phyloP scores from a whole-genome alignment of 2,888 invertebrate species.

The Synanthedon vespiformis region DNA sequence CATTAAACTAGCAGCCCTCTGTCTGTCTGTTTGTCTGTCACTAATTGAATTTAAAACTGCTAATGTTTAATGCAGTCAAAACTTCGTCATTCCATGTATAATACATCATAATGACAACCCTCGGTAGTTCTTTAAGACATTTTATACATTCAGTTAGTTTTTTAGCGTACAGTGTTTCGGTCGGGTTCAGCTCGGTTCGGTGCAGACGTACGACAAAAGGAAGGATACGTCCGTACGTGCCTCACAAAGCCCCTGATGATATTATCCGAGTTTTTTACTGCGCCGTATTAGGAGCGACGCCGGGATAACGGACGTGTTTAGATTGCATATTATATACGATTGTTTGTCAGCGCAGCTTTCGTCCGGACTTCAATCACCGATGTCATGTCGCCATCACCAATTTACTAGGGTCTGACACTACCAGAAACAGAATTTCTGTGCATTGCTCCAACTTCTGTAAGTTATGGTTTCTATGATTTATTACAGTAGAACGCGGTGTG shows the following conservation, averaged over 20 bases:
- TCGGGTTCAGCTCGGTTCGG: constrained; percentile 4
- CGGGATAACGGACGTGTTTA: constrained; percentile 25
- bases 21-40: no score
- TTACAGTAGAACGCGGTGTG: no score
- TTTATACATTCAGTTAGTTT: neutral
- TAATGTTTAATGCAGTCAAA: no score
- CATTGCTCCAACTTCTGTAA: no score
- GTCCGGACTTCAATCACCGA: constrained; percentile 6
- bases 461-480: no score
- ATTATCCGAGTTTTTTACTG: constrained; percentile 34
- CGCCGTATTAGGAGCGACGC: constrained; percentile 42
- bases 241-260: constrained; percentile 49
- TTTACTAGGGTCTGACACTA: neutral
- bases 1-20: no score
- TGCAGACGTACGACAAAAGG: constrained; percentile 39
- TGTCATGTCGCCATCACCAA: constrained; percentile 2
- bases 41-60: no score
- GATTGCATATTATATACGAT: constrained; percentile 17
- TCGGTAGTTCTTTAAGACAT: neutral
- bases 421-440: no score
- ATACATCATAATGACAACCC: constrained; percentile 1
- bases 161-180: neutral
- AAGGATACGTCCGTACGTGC: constrained; percentile 58
- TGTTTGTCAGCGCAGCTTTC: constrained; percentile 3
- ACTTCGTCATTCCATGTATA: neutral